Percentiles rank a stretch among this genome's conserved stretches.
These are phyloP conservation scores for Nibea albiflora DNA, from an alignment of 2,113 vertebrate genomes.

Conservation along the genomic window DNA sequence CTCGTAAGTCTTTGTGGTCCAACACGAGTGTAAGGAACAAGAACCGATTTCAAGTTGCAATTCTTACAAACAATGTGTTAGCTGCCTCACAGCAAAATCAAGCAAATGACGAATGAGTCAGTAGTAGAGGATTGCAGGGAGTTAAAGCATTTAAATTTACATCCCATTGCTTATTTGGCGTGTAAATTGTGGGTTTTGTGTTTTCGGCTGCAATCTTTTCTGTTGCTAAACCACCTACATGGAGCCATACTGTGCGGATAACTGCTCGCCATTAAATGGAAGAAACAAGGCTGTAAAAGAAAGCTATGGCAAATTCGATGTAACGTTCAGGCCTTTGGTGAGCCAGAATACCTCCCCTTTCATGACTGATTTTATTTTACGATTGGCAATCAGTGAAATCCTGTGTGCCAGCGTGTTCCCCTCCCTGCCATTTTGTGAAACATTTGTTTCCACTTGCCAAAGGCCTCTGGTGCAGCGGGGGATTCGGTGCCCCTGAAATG, in stretches of 20 bases:
- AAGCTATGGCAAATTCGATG: constrained; percentile 85
- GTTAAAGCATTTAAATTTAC: constrained; percentile 84
- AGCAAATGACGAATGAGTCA: constrained; percentile 42
- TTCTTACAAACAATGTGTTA: constrained; percentile 82
- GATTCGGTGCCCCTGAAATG: constrained; percentile 80
- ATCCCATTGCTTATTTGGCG: constrained; percentile 74
- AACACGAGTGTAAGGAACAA: constrained; percentile 68
- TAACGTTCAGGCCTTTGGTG: constrained; percentile 79
- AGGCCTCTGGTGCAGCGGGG: constrained; percentile 82
- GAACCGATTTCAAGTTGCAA: constrained; percentile 82
- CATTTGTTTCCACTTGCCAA: constrained; percentile 85
- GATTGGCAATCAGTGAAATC: constrained; percentile 90
- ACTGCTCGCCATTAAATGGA: constrained; percentile 86
- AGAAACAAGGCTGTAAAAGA: constrained; percentile 88
- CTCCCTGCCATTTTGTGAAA: constrained; percentile 84
- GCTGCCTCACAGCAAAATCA: constrained; percentile 36
- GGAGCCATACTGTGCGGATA: constrained; percentile 79
- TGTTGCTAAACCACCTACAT: constrained; percentile 73
- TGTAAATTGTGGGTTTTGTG: constrained; percentile 81
- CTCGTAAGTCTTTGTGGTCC: constrained; percentile 28
- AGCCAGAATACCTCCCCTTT: constrained; percentile 85
- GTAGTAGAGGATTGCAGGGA: constrained; percentile 70
- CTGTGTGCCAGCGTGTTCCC: constrained; percentile 86
- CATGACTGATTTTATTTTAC: constrained; percentile 90
- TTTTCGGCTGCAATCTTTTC: constrained; percentile 68